Base-by-base conservation (phyloP, 2,797 vertebrate genomes). In the Ptychadena robeensis region DNA sequence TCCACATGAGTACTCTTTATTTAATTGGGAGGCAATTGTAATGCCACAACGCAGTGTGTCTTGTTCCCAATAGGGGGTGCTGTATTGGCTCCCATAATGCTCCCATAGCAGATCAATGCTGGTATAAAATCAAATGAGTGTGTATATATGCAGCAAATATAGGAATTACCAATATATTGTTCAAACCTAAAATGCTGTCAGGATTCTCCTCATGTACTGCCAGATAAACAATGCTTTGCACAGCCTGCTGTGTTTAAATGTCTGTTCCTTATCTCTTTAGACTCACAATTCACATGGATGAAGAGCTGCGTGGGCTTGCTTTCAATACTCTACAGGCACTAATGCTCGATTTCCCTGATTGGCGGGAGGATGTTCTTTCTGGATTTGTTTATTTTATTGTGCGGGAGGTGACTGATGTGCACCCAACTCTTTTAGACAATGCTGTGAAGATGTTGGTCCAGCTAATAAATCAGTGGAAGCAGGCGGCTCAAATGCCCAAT, bases 261-360 rank as follows among this genome's bases (percentile, higher is more conserved):
- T 22, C 30, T 74, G 77, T 79, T n/a, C 80, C 59, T 86, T 86
- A 4, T 74, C 37, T 66, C 14, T 82, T 87, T 86, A 99, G 98
- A 91, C 90, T 99, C 88, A 99, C 98, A 71, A 94, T 99, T 91
- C 98, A 99, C 87, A 99, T 99, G 98, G 98, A 99, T 75, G 98
- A 99, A 92, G 98, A 99, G 90, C 94, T 99, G 64, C 96, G 98
- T 63, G 96, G 96, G 73, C 94, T 98, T 87, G 98, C 98, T 86
- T 99, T 99, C 90, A 98, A 98, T 79, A 98, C 98, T n/a, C 95
- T 99, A 84, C 97, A 99, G 91, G 96, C 97, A 35, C 93, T 99
- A 87, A 97, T 99, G 97, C 92, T 98, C 88, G 96, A 99, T 91
- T 99, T 99, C 89, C 96, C 96, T 32, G 97, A 99, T 88, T 99